A percentile compares a stretch with the other conserved stretches of the same genome.
These are phyloP conservation scores for Mycetomoellerius zeteki DNA, from an alignment of 1,140 invertebrate genomes.

Conservation along the genomic window DNA sequence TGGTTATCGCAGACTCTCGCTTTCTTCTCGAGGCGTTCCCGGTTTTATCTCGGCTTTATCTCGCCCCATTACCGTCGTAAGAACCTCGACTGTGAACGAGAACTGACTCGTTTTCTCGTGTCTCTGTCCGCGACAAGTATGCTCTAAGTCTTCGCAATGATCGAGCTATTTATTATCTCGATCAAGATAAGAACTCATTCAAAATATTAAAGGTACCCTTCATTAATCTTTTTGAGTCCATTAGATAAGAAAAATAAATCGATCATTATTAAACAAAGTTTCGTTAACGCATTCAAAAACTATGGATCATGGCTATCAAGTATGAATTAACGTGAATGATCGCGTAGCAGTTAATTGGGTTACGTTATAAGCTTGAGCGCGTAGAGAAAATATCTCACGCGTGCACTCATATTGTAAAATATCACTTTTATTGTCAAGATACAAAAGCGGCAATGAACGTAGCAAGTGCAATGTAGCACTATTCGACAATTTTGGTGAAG, in stretches of 20 bases:
- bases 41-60: slow-evolving; percentile 72
- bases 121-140: slow-evolving; percentile 50
- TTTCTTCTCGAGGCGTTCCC: slow-evolving; percentile 66
- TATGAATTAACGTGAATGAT: not conserved
- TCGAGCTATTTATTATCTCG: slow-evolving; percentile 57
- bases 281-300: not conserved
- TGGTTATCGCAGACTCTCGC: slow-evolving; percentile 71
- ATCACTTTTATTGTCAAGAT: not conserved
- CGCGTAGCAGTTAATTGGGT: not conserved
- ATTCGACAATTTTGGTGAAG: slow-evolving; percentile 66
- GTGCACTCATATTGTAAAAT: slow-evolving; percentile 24
- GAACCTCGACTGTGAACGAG: slow-evolving; percentile 57
- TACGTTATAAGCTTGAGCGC: not conserved
- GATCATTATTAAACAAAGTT: slow-evolving; percentile 12
- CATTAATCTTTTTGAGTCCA: not conserved
- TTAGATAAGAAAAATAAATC: not conserved
- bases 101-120: slow-evolving; percentile 65
- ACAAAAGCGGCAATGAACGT: not conserved
- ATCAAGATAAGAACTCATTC: slow-evolving; percentile 56
- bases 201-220: slow-evolving; percentile 39
- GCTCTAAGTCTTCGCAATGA: slow-evolving; percentile 3
- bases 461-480: not conserved
- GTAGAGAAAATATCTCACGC: not conserved
- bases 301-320: not conserved
- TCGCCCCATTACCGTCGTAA: slow-evolving; percentile 75